Conservation (phyloP, 2,888 invertebrate genomes). For the Tiliacea citrago region DNA sequence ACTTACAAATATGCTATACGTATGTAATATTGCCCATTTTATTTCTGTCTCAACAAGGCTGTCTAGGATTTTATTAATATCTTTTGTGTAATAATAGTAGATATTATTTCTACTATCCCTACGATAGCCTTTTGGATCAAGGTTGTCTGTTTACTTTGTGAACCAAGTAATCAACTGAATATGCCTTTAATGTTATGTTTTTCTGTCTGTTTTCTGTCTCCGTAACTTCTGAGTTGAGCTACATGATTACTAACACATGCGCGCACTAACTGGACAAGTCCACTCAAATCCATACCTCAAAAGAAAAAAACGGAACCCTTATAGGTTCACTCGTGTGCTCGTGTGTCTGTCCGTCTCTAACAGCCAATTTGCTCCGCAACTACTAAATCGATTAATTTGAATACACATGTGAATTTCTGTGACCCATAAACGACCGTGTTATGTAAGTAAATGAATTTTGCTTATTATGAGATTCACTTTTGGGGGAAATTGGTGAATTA, state of each 20-base stretch:
- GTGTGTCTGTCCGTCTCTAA: too few relatives aligned
- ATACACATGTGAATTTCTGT: too few relatives aligned
- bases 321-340: too few relatives aligned
- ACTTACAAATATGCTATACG: background rate
- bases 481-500: too few relatives aligned
- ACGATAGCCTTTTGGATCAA: slow-evolving; percentile 6
- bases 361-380: too few relatives aligned
- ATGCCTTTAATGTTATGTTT: background rate
- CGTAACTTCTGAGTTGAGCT: background rate
- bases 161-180: slow-evolving; percentile 4
- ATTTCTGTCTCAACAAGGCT: background rate
- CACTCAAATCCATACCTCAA: too few relatives aligned
- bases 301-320: too few relatives aligned
- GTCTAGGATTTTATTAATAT: background rate
- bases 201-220: background rate
- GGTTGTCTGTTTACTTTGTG: slow-evolving; percentile 21
- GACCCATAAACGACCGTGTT: too few relatives aligned
- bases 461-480: too few relatives aligned
- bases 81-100: slow-evolving; percentile 5
- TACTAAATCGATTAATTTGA: too few relatives aligned
- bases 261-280: background rate
- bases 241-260: background rate
- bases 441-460: too few relatives aligned
- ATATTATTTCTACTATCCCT: background rate
- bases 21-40: background rate